Evolutionary conservation across 64 coral and sea anemone species (phyloP).

Genomic region (Porites australiensis): DNA sequence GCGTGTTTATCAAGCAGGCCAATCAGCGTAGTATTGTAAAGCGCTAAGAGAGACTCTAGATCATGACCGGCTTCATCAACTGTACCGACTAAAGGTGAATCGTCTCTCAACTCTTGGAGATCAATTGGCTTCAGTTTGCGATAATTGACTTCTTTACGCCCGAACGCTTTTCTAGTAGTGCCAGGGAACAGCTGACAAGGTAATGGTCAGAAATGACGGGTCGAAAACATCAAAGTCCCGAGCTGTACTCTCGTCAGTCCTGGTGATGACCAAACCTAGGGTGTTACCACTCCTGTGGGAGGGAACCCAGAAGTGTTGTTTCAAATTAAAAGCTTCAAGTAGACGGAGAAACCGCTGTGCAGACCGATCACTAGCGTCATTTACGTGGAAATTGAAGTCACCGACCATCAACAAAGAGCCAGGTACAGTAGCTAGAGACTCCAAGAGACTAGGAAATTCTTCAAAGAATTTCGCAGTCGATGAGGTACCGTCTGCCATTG

Average conservation of each 20-base stretch:
- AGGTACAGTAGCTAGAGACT: not conserved
- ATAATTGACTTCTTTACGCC: constrained; percentile 38
- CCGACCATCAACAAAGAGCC: not conserved
- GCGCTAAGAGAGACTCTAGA: not conserved
- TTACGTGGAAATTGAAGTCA: constrained; percentile 23
- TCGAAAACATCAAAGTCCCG: not conserved
- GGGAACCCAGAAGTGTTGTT: constrained; percentile 12
- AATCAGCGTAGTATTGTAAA: not conserved
- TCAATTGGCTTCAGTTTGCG: constrained; percentile 46
- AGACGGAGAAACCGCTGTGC: constrained; percentile 2
- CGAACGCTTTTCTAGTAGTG: constrained; percentile 32
- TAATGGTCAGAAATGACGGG: constrained; percentile 51
- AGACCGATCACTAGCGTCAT: not conserved
- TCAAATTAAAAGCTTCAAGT: not conserved
- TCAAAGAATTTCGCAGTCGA: not conserved
- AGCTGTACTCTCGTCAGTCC: not conserved
- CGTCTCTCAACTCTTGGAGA: constrained; percentile 6
- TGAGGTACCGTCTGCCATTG: not conserved
- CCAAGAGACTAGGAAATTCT: constrained; percentile 21
- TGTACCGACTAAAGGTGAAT: constrained; percentile 22
- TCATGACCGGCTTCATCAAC: not conserved
- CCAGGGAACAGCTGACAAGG: constrained; percentile 27
- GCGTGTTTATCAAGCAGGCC: not conserved
- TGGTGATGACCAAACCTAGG: constrained; percentile 21
- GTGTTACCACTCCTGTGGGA: not conserved